A percentile compares a stretch with the other conserved stretches of the same genome.
These are phyloP conservation scores for Pygocentrus nattereri DNA, from an alignment of 2,797 vertebrate genomes.

Conservation along the genomic window DNA sequence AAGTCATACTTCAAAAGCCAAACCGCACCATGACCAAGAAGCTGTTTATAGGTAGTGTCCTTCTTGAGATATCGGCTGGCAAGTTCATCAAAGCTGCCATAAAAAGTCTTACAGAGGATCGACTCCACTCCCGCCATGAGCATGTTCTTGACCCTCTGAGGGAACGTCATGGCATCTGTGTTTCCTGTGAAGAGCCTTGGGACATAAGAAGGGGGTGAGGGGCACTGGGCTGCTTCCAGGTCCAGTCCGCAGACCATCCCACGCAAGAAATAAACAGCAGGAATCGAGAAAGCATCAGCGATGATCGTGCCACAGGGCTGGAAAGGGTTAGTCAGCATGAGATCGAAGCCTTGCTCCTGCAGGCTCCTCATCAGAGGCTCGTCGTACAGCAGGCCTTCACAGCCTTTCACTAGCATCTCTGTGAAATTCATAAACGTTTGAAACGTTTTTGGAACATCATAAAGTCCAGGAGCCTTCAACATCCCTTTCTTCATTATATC, in stretches of 20 bases:
- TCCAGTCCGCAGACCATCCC: conserved; percentile 77
- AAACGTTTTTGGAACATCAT: conserved; percentile 57
- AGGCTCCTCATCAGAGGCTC: conserved; percentile 68
- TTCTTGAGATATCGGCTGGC: conserved; percentile 63
- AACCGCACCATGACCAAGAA: conserved; percentile 58
- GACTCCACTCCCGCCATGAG: conserved; percentile 55
- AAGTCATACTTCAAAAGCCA: conserved; percentile 83
- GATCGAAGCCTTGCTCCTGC: conserved; percentile 63
- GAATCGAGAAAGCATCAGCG: conserved; percentile 71
- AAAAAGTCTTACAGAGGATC: conserved; percentile 62
- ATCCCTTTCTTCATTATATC: rapidly evolving
- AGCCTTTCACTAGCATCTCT: conserved; percentile 62
- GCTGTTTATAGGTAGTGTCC: conserved; percentile 56
- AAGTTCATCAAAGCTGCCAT: conserved; percentile 54
- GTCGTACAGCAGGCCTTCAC: conserved; percentile 71
- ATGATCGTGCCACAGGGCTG: conserved; percentile 80
- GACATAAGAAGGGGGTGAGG: conserved; percentile 74
- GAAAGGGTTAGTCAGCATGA: conserved; percentile 80
- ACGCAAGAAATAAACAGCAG: conserved; percentile 75
- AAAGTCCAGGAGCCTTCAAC: conserved; percentile 23
- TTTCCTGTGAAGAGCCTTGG: conserved; percentile 64
- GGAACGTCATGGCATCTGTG: conserved; percentile 73
- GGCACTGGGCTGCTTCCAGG: conserved; percentile 66
- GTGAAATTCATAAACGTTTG: conserved; percentile 67
- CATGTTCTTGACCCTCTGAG: conserved; percentile 74